Evolutionary conservation across 2,113 vertebrate species (phyloP).

Genomic region (Heliornis fulica): DNA sequence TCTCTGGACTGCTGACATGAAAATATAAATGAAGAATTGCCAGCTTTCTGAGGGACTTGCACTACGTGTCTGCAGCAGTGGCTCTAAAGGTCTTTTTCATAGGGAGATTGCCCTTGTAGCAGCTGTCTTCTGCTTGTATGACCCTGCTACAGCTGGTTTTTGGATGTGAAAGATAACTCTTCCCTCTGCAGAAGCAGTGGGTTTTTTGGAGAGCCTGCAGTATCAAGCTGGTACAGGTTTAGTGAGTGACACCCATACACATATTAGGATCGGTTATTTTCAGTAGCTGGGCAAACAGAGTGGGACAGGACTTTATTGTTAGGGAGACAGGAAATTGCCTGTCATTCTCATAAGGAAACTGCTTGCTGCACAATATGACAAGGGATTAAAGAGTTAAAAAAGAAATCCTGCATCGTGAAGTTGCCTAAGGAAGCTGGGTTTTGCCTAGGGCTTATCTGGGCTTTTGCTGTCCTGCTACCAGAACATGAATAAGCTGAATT

Average conservation of each 20-base stretch:
- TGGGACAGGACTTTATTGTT: not conserved
- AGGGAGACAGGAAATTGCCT: not conserved
- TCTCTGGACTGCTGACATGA: not conserved
- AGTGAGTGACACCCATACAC: not conserved
- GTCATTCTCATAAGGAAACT: not conserved
- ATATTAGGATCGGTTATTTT: not conserved
- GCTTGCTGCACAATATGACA: not conserved
- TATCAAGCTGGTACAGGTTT: not conserved
- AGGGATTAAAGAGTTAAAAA: conserved; percentile 23
- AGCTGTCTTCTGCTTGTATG: not conserved
- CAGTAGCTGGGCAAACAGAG: not conserved
- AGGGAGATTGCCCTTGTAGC: not conserved
- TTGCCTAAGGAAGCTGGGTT: conserved; percentile 26
- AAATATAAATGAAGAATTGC: not conserved
- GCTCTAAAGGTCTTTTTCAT: not conserved
- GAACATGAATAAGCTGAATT: not conserved
- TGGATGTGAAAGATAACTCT: not conserved
- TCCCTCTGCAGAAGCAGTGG: not conserved
- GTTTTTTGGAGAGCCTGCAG: not conserved
- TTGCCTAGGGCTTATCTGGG: not conserved
- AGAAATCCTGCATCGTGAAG: not conserved
- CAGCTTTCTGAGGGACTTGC: not conserved
- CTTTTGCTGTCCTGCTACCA: conserved; percentile 9
- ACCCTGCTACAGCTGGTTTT: not conserved
- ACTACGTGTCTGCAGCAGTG: not conserved